Conservation (phyloP, 2,888 invertebrate species). For the Eupelmus urozonus region DNA sequence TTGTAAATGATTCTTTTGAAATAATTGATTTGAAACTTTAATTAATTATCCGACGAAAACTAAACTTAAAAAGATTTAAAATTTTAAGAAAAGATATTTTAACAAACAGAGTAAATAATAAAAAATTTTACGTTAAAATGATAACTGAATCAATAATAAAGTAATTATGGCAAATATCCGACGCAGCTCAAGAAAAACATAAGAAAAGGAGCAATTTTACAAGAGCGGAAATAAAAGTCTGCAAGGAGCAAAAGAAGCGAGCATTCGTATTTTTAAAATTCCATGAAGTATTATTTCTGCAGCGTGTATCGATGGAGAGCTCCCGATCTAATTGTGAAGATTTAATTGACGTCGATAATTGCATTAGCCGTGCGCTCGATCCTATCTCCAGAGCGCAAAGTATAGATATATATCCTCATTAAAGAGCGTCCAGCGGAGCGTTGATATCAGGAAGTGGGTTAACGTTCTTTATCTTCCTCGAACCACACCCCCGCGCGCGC, state of each 20-base stretch:
- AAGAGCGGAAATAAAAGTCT: no score
- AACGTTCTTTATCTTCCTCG: slow-evolving; percentile 31
- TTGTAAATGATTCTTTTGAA: not conserved
- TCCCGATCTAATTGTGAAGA: not conserved
- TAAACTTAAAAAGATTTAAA: no score
- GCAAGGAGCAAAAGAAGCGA: no score
- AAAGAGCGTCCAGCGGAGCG: slow-evolving; percentile 9
- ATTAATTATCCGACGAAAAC: no score
- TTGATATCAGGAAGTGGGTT: slow-evolving; percentile 33
- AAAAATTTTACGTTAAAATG: no score
- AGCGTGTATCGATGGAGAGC: not conserved
- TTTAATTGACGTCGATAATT: slow-evolving; percentile 19
- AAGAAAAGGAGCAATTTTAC: no score
- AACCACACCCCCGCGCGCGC: slow-evolving; percentile 16
- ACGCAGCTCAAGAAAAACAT: no score
- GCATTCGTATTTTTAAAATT: not conserved
- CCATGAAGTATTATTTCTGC: not conserved
- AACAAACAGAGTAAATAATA: no score
- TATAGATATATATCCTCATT: slow-evolving; percentile 2
- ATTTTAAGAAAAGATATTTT: no score
- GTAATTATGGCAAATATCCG: no score
- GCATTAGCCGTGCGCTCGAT: not conserved
- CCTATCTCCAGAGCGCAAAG: not conserved
- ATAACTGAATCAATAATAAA: no score
- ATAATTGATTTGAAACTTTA: not conserved